A percentile compares a stretch with the other conserved stretches of the same genome.
These are phyloP conservation scores for Myotis yumanensis DNA, from an alignment of 2,113 vertebrate species.

Conservation along the genomic window DNA sequence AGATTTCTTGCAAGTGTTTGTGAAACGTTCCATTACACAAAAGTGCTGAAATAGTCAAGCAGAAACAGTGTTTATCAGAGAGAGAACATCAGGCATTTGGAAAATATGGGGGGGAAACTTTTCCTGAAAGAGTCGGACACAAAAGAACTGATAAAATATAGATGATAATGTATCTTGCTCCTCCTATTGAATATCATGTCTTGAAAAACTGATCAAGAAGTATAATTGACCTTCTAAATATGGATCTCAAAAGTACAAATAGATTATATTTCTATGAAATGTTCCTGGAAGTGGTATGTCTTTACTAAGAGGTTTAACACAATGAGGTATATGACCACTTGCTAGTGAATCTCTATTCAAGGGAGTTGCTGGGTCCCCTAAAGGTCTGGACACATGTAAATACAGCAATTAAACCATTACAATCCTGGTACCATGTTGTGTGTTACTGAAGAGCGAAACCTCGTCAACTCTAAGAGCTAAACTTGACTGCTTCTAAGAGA, in stretches of 20 bases:
- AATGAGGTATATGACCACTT: background rate
- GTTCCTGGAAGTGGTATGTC: background rate
- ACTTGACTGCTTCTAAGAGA: background rate
- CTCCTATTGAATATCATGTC: background rate
- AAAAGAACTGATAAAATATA: conserved; percentile 12
- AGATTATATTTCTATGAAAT: background rate
- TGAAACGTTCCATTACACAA: conserved; percentile 96
- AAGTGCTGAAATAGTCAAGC: conserved; percentile 87
- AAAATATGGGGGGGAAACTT: background rate
- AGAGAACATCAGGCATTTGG: background rate
- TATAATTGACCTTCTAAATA: background rate
- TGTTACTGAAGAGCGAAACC: background rate
- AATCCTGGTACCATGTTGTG: background rate
- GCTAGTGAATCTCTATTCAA: background rate
- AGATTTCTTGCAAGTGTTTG: conserved; percentile 96
- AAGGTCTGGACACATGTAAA: background rate
- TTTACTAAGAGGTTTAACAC: conserved; percentile 42
- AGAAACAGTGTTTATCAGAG: conserved; percentile 76
- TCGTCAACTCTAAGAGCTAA: background rate
- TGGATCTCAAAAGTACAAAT: conserved; percentile 27
- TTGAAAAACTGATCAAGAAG: conserved; percentile 35
- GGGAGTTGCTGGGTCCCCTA: background rate
- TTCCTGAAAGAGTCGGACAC: conserved; percentile 37
- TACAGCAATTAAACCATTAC: background rate
- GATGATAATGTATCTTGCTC: background rate